Evolutionary conservation across 2,113 vertebrate species (phyloP).

Genomic region (Gopherus flavomarginatus): DNA sequence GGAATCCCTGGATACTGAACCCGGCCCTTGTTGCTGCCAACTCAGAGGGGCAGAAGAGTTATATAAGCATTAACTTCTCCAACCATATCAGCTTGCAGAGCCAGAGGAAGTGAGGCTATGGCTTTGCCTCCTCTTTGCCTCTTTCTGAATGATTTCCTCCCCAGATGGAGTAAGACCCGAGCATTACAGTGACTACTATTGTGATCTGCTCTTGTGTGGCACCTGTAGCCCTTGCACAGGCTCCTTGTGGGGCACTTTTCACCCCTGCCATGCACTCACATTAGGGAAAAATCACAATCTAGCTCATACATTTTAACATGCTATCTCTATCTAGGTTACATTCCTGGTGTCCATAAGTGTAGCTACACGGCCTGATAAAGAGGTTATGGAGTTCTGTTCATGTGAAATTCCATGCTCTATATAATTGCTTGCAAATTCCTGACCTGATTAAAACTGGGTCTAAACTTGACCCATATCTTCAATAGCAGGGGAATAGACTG

Average conservation of each 20-base stretch:
- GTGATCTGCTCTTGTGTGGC: not conserved
- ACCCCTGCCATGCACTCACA: not conserved
- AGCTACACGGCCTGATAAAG: not conserved
- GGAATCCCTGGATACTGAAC: no score
- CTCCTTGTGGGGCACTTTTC: not conserved
- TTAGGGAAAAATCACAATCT: not conserved
- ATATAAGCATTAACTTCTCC: not conserved
- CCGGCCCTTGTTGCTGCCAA: no score
- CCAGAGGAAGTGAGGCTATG: not conserved
- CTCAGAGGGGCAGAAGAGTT: no score
- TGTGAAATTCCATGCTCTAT: not conserved
- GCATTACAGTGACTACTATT: not conserved
- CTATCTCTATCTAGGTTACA: not conserved
- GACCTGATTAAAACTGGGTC: not conserved
- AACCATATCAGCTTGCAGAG: not conserved
- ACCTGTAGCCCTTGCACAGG: rapidly evolving
- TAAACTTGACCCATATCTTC: not conserved
- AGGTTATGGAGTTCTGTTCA: not conserved
- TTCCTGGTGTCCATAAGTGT: not conserved
- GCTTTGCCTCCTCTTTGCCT: not conserved
- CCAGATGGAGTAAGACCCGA: not conserved
- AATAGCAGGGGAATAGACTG: not conserved
- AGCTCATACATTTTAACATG: not conserved
- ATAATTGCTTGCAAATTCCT: not conserved
- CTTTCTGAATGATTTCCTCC: not conserved